phyloP scores from a whole-genome alignment of 2,113 vertebrate species.

The Addax nasomaculatus region DNA sequence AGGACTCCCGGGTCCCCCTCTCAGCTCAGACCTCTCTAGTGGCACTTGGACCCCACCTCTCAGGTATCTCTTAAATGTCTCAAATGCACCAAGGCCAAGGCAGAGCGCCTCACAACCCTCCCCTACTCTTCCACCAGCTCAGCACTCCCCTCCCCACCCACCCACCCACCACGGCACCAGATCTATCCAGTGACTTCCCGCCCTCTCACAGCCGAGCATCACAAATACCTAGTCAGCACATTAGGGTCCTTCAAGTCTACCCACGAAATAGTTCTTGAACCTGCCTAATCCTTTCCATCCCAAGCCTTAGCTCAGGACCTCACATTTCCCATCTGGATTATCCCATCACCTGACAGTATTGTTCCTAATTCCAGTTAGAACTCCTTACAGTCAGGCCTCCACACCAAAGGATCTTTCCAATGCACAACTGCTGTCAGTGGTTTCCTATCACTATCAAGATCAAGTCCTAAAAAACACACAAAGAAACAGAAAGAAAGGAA shows the following conservation, averaged over 20 bases:
- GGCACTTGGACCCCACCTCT: background rate
- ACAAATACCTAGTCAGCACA: background rate
- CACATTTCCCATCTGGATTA: background rate
- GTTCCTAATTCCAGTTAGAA: background rate
- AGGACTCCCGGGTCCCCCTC: background rate
- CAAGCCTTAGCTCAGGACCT: background rate
- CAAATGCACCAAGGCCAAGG: background rate
- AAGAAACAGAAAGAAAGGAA: background rate
- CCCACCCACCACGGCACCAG: too few relatives aligned
- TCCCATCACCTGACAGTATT: background rate
- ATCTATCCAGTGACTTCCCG: background rate
- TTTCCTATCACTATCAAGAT: background rate
- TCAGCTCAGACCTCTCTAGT: background rate
- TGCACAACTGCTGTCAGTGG: background rate
- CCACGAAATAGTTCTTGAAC: background rate
- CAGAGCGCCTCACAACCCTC: background rate
- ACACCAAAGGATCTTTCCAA: background rate
- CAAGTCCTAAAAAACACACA: background rate
- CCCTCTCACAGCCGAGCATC: background rate
- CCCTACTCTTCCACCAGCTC: background rate
- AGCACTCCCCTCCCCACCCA: background rate
- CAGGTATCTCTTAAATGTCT: background rate
- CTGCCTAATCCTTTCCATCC: background rate
- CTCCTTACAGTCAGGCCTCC: background rate
- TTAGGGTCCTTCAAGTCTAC: background rate